Base-by-base conservation (phyloP, 2,888 invertebrate species). In the Antheraea yamamai region DNA sequence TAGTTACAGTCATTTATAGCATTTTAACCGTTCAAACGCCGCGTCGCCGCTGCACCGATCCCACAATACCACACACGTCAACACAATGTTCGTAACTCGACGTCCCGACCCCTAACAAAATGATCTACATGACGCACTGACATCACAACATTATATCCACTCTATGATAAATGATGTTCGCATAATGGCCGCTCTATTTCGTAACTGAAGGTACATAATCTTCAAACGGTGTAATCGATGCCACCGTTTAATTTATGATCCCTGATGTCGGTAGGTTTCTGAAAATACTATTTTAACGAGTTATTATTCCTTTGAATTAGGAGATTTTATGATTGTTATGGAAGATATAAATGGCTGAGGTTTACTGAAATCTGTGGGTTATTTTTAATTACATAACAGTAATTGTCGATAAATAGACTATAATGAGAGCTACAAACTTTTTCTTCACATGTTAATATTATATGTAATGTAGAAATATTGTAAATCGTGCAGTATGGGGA, bases 91-190 rank as follows among this genome's bases (percentile, higher is more conserved):
- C 77, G 35, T 76, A 77, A 68, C 74, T 72, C 75, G 75, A 26
- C 77, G 77, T 75, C 79, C 79, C 76, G 81, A 80, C 80, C 81
- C 82, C 83, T 83, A 78, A 81, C 80, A 83, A 82, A 86, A 84
- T 85, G 85, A 84, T 84, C 80, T 83, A 85, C 85, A 85, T 79
- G 85, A 85, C 85, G 79, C 81, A 76, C 79, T 81, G 85, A 83
- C 84, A 80, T 81, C 83, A 82, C 81, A 76, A 82, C 82, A 81
- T 82, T 81, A 74, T 75, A 74, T 51, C 26, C 74, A 74, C 78
- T 76, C 77, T 73, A 79, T 86, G 88, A 87, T 84, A 85, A 86
- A 85, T 81, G 83, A 83, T 73, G 70, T 39, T 73, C 75, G 20
- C 74, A 76, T 73, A 74, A 74, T 70, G 70, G 70, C 70, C 70